phyloP scores from a whole-genome alignment of 2,113 vertebrate species.

The Apodemus speciosus region DNA sequence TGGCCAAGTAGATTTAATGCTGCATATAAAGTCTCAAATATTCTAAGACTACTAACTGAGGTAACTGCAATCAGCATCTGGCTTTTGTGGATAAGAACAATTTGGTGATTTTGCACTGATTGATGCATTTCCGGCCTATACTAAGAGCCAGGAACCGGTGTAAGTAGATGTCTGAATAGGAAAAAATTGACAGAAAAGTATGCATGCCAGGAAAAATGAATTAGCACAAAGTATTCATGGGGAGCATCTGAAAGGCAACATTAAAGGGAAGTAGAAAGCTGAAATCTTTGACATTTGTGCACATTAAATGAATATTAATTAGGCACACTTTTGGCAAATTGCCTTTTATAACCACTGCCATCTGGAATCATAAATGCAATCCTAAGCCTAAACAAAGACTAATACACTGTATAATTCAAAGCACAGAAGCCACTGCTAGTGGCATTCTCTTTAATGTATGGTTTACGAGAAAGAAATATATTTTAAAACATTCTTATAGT shows the following conservation, averaged over 20 bases:
- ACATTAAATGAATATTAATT: constrained; percentile 77
- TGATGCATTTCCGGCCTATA: constrained; percentile 76
- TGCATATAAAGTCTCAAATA: constrained; percentile 74
- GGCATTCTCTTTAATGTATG: constrained; percentile 71
- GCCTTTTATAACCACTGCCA: constrained; percentile 64
- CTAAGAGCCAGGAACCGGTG: constrained; percentile 68
- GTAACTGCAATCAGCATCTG: constrained; percentile 71
- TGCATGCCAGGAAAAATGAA: constrained; percentile 42
- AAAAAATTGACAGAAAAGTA: constrained; percentile 59
- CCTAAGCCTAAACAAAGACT: constrained; percentile 65
- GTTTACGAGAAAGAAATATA: constrained; percentile 60
- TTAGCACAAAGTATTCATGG: constrained; percentile 7
- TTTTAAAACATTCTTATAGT: constrained; percentile 60
- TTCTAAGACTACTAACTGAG: constrained; percentile 71
- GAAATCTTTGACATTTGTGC: constrained; percentile 60
- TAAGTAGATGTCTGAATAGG: constrained; percentile 67
- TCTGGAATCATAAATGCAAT: constrained; percentile 60
- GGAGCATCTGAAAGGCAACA: constrained; percentile 66
- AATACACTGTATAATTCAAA: constrained; percentile 69
- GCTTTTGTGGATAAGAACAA: constrained; percentile 70
- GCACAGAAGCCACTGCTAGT: constrained; percentile 49
- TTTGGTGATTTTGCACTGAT: constrained; percentile 71
- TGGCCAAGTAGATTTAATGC: constrained; percentile 69
- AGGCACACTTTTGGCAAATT: constrained; percentile 62
- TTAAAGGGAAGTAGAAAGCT: constrained; percentile 71